These are phyloP conservation scores for Pyrocoelia pectoralis DNA, from an alignment of 2,888 invertebrate species.

Conservation along the genomic window DNA sequence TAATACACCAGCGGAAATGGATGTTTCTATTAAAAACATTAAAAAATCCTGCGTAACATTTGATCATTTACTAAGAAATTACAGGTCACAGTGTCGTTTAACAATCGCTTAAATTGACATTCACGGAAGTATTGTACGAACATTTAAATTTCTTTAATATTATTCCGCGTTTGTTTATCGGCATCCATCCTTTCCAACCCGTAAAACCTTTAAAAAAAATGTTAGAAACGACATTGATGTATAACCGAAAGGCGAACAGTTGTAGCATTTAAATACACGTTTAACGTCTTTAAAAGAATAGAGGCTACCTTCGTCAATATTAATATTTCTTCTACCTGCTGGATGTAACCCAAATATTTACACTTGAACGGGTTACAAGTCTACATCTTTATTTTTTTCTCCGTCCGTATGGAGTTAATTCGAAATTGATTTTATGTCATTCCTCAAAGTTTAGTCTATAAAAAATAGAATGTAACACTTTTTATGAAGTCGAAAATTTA, in stretches of 20 bases:
- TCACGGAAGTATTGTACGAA: too few species aligned
- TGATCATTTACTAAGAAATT: too few species aligned
- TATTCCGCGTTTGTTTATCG: background rate
- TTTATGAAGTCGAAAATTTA: slow-evolving; percentile 32
- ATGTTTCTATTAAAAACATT: too few species aligned
- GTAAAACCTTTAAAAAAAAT: background rate
- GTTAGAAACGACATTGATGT: background rate
- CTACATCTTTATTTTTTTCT: background rate
- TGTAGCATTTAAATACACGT: background rate
- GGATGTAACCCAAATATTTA: background rate
- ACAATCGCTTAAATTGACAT: too few species aligned
- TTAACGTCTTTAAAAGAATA: background rate
- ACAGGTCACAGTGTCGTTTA: too few species aligned
- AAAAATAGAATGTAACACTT: background rate
- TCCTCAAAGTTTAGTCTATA: background rate
- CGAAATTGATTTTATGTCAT: background rate
- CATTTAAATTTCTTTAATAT: too few species aligned
- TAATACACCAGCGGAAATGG: too few species aligned
- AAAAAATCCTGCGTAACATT: too few species aligned
- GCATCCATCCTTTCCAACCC: background rate
- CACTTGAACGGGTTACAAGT: background rate
- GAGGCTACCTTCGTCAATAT: background rate
- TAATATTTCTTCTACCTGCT: background rate
- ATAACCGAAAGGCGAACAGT: background rate
- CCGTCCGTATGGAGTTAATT: background rate